Evolutionary conservation across 2,113 vertebrate species (phyloP).

Genomic region (Clinocottus analis): DNA sequence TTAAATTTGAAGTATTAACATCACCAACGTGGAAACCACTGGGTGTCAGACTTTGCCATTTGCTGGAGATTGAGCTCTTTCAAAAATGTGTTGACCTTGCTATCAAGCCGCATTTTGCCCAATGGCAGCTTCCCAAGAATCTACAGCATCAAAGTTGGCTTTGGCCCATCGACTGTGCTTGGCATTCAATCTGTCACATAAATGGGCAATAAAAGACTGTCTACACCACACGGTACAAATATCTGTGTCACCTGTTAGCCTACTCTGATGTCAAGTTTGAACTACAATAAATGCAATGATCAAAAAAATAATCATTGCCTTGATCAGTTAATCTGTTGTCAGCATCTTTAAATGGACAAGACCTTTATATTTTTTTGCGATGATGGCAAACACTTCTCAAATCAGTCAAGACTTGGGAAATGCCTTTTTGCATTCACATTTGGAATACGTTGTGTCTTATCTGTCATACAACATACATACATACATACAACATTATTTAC

Average conservation of each 20-base stretch:
- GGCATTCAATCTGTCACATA: constrained; percentile 10
- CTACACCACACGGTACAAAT: constrained; percentile 4
- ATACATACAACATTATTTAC: background rate
- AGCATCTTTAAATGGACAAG: background rate
- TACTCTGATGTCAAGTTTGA: constrained; percentile 14
- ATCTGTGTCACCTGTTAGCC: constrained; percentile 3
- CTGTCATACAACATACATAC: background rate
- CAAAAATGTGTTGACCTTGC: constrained; percentile 35
- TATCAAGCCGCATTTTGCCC: background rate
- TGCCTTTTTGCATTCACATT: background rate
- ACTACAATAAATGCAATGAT: background rate
- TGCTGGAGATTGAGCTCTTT: constrained; percentile 23
- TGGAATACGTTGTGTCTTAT: background rate
- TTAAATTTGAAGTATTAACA: constrained; percentile 20
- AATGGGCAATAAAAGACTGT: constrained; percentile 9
- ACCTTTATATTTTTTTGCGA: background rate
- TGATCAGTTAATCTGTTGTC: background rate
- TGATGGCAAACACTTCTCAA: constrained; percentile 1
- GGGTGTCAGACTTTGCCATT: background rate
- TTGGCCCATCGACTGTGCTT: constrained; percentile 7
- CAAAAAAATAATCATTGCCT: constrained; percentile 1
- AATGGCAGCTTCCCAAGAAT: constrained; percentile 41
- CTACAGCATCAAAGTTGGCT: constrained; percentile 19
- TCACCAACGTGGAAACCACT: background rate
- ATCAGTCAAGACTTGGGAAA: background rate